These are phyloP conservation scores for Siphamia tubifer DNA, from an alignment of 2,113 vertebrate genomes.

Conservation along the genomic window DNA sequence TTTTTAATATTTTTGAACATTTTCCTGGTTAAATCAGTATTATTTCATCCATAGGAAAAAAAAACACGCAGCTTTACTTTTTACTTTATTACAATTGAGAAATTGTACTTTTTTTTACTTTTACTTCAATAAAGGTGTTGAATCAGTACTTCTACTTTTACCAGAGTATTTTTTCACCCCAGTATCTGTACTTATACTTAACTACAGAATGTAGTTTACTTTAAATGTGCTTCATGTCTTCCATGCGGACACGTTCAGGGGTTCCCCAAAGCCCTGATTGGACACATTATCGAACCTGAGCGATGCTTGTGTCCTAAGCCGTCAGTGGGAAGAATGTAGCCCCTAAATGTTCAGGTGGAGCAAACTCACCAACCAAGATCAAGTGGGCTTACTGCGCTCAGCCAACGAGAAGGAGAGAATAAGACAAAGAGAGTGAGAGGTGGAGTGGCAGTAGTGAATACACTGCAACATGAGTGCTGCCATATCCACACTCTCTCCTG, in stretches of 20 bases:
- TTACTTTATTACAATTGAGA: no score
- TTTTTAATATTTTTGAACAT: no score
- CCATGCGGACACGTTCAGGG: background rate
- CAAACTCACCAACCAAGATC: constrained; percentile 38
- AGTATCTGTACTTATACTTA: no score
- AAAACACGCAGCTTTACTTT: no score
- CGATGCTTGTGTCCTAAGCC: constrained; percentile 4
- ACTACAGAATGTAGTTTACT: no score
- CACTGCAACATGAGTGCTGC: background rate
- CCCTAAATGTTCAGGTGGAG: constrained; percentile 46
- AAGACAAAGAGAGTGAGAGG: background rate
- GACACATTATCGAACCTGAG: background rate
- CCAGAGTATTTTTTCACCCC: no score
- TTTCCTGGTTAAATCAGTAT: no score
- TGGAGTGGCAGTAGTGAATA: background rate
- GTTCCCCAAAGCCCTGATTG: constrained; percentile 3
- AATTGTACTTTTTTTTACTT: no score
- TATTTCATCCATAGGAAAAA: no score
- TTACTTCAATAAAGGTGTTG: no score
- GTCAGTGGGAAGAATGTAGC: constrained; percentile 17
- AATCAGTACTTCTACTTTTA: no score
- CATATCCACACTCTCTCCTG: constrained; percentile 37
- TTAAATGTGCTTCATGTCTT: background rate
- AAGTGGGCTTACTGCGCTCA: constrained; percentile 45
- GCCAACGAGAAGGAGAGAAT: constrained; percentile 8